Base-by-base conservation (phyloP, 2,797 vertebrate genomes). In the Hapalemur alaotrensis region DNA sequence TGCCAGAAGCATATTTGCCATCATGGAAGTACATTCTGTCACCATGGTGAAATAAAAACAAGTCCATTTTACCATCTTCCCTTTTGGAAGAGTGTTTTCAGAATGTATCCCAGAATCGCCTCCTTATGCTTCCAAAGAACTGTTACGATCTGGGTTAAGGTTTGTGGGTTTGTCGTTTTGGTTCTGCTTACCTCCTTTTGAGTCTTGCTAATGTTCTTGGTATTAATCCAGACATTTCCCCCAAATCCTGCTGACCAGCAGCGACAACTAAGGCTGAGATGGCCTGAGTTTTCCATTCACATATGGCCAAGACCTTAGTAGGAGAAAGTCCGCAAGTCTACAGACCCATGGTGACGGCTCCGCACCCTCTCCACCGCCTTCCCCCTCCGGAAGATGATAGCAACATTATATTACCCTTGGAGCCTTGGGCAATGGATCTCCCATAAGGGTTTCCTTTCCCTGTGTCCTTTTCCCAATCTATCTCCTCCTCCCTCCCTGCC, bases 131-230 rank as follows among this genome's bases (percentile, higher is more conserved):
- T 97, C 23, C 84, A 89, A 76, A 97, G 23, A 93, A 86, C 86
- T 95, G 11, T n/a, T 46, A 94, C 67, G 75, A 95, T 61, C 61
- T 95, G 73, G 17, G 87, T 35, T 85, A 93, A 73, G 89, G 69
- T 89, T 97, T 76, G 78, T 8, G 76, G 89, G 69, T 89, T 97
- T 76, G 78, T 8, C 73, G 89, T 81, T 95, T 98, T 41, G 78
- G 25, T 91, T 95, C 13, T 93, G 90, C 93, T 41, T 50, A 5
- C 22, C 80, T 95, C 89, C 54, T 94, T 96, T 59, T n/a, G 57
- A 93, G 11, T 86, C 59, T 93, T 92, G 38, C 65, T 87, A 73
- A 61, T 11, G 9, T 38, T 81, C 52, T 61, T 43, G n/a, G 43
- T n/a, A 69, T 43, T 43, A 52, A 70, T 88, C 30, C 35, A 67